Conservation (phyloP, 2,113 vertebrate species). For the Gallinago media region DNA sequence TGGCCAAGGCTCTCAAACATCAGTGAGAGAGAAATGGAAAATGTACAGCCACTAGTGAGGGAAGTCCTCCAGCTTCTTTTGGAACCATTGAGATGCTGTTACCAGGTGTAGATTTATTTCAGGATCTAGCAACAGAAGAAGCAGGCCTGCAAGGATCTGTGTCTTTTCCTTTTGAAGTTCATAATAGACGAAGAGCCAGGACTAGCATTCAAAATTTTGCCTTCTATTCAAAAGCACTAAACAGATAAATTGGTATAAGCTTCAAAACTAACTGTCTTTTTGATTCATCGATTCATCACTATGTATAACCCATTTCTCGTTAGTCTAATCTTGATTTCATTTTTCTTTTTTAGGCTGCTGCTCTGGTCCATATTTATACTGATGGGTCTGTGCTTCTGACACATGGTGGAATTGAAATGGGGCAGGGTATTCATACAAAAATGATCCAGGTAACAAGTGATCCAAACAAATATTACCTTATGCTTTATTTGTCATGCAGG, state of each 20-base stretch:
- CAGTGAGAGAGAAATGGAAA: not conserved
- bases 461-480: not conserved
- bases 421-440: conserved; percentile 90
- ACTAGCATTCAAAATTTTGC: not conserved
- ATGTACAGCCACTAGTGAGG: not conserved
- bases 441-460: conserved; percentile 80
- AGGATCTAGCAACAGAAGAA: not conserved
- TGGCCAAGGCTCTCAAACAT: not conserved
- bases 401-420: conserved; percentile 87
- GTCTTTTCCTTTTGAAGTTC: not conserved
- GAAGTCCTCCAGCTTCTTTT: not conserved
- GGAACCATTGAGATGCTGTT: not conserved
- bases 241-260: not conserved
- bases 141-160: not conserved
- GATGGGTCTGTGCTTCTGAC: conserved; percentile 88
- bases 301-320: not conserved
- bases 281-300: not conserved
- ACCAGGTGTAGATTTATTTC: not conserved
- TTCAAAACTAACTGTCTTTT: not conserved
- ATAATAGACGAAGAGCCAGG: not conserved
- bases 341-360: conserved; percentile 76
- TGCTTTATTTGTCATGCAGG: not conserved
- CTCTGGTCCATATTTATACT: conserved; percentile 87
- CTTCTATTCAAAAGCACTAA: not conserved
- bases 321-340: not conserved